A percentile compares a stretch with the other conserved stretches of the same genome.
phyloP scores from a whole-genome alignment of 2,888 invertebrate species.

The Acanthoscelides obtectus region DNA sequence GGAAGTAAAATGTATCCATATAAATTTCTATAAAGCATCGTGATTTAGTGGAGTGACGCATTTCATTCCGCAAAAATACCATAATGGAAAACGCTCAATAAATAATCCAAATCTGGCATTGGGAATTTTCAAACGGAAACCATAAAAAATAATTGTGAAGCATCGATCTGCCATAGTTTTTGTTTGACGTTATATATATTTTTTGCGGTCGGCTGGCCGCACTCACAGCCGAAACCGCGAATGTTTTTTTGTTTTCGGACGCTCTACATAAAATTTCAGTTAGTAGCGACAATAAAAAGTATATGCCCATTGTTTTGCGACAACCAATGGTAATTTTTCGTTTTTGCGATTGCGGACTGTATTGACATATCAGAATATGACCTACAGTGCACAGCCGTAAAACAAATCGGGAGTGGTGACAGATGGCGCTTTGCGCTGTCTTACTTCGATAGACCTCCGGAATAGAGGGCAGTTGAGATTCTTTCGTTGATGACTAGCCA shows the following conservation, averaged over 20 bases:
- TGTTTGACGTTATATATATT: not conserved
- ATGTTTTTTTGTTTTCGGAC: not conserved
- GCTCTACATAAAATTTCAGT: not conserved
- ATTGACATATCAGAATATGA: not conserved
- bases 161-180: conserved; percentile 5
- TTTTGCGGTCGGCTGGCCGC: not conserved
- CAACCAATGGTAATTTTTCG: not conserved
- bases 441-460: no score
- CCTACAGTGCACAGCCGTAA: not conserved
- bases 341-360: not conserved
- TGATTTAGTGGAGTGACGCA: not conserved
- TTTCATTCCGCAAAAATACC: not conserved
- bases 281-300: not conserved
- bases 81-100: not conserved
- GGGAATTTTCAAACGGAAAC: conserved; percentile 5
- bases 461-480: no score
- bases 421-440: no score
- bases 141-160: conserved; percentile 14
- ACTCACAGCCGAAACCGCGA: not conserved
- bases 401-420: no score
- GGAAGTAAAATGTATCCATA: not conserved
- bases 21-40: not conserved
- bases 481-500: no score
- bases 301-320: not conserved
- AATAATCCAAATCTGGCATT: not conserved